Evolutionary conservation across 2,888 invertebrate genomes (phyloP), one percentile per base, ranked within the genome.

Genomic region (Muscina levida): DNA sequence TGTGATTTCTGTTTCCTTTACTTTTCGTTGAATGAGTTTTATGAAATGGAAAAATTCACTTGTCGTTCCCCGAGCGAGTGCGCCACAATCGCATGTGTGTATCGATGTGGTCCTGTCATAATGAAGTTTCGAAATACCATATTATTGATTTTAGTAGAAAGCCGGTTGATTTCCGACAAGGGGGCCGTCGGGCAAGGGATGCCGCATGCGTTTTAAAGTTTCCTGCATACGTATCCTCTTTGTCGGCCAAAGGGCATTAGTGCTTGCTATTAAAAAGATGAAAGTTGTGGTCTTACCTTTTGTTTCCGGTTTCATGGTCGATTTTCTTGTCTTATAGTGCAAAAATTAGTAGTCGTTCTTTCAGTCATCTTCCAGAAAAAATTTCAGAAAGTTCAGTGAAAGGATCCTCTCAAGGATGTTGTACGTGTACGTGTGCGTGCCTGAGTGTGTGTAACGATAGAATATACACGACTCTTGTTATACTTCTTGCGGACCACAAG

Each of bases 231-330:
- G 37, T 6, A 59, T 31, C 37, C 15, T 37, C 17, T 37, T 19
- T 13, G 39, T 8, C 62, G 15, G 62, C 31, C n/a, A 31, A 31
- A 31, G 8, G 31, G 8, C 31, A 31, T n/a, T n/a, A 31, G 8
- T 31, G n/a, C 31, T 31, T 31, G 31, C 3, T 31, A 31, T 31
- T 22, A 22, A n/a, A n/a, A n/a, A 22, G 11, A 42, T 31, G 19
- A 57, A 59, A 76, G 66, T 79, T 72, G 75, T 82, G 73, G 82
- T 79, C 77, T 71, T 82, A 82, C 77, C 81, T 81, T 82, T 79
- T 71, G 79, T 79, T 81, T 81, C 83, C 82, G 82, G 81, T 82
- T 83, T 82, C 81, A 79, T 79, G 83, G 75, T 66, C 79, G 75
- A 72, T 39, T 31, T 31, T 31, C 31, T 31, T 31, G 31, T 31